Percentiles rank a stretch among this genome's conserved stretches.
Evolutionary conservation across 2,797 vertebrate genomes (phyloP).

Genomic region (Threskiornis aethiopicus): DNA sequence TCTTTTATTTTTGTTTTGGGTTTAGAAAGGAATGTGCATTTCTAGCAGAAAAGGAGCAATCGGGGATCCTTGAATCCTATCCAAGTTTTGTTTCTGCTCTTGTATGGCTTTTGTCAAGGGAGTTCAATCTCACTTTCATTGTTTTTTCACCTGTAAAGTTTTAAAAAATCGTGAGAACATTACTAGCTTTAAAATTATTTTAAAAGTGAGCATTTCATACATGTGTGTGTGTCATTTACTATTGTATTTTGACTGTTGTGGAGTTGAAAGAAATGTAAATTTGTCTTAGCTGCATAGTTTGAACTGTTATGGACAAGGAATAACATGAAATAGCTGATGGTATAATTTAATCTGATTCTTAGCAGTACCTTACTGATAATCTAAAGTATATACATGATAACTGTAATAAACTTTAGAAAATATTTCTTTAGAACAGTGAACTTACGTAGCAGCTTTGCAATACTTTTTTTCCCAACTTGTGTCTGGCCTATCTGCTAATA

Average conservation of each 20-base stretch:
- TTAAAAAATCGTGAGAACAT: not conserved
- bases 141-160: not conserved
- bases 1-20: not conserved
- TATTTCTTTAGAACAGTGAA: not conserved
- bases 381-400: not conserved
- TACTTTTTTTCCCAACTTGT: too few relatives aligned
- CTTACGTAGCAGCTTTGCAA: not conserved
- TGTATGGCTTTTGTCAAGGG: not conserved
- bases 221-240: not conserved
- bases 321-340: not conserved
- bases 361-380: not conserved
- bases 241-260: not conserved
- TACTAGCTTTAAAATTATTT: not conserved
- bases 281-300: not conserved
- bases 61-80: accelerated
- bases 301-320: not conserved
- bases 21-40: not conserved
- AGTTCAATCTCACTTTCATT: not conserved
- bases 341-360: not conserved
- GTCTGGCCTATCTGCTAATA: not conserved
- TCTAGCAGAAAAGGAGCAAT: not conserved
- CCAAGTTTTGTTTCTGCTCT: not conserved
- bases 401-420: not conserved
- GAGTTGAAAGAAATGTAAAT: not conserved
- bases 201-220: not conserved